Base-by-base conservation (phyloP, 2,797 vertebrate species). In the Enteromius anoplus region DNA sequence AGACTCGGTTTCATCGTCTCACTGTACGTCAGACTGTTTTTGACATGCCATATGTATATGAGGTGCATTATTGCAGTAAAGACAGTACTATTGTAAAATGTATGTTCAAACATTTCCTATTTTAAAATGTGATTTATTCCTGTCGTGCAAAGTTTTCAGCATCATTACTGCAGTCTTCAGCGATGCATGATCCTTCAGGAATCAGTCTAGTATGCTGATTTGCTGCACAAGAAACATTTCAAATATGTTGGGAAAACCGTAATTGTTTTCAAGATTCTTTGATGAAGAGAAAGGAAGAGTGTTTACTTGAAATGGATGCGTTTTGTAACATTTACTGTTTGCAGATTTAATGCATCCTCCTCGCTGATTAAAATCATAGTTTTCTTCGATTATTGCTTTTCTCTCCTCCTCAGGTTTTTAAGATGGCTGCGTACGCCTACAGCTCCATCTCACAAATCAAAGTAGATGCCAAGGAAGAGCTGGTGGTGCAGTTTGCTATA, bases 391-490 rank as follows among this genome's bases (percentile, higher is more conserved):
- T 6, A 1, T 42, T 4, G 5, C 6, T 0, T 69, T 42, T 62
- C 9, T 62, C 11, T 85, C 15, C 76, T 58, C 73, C 1, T 0
- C 93, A 99, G 98, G 96, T 98, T 85, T 96, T 96, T 88, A 97
- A 97, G 94, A 97, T 98, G 90, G 97, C 97, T 65, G 97, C 97
- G 10, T 98, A 98, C 0, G 96, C 98, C 91, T 97, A 95, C 94
- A 99, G 97, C 91, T 97, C 97, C 87, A 97, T 98, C 91, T 98
- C 97, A 87, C 98, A 99, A 94, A 98, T 99, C 92, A 96, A 96
- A 85, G 97, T 98, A 88, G 97, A 98, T 15, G 96, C 96, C 80
- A 99, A 98, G 94, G 97, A 99, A 91, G 97, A 99, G 83, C 93
- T 99, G 87, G 97, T 98, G 88, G 97, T 98, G 90, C 97, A 99